Evolutionary conservation across 1,140 invertebrate species (phyloP).

Genomic region (Cryptotermes secundus): DNA sequence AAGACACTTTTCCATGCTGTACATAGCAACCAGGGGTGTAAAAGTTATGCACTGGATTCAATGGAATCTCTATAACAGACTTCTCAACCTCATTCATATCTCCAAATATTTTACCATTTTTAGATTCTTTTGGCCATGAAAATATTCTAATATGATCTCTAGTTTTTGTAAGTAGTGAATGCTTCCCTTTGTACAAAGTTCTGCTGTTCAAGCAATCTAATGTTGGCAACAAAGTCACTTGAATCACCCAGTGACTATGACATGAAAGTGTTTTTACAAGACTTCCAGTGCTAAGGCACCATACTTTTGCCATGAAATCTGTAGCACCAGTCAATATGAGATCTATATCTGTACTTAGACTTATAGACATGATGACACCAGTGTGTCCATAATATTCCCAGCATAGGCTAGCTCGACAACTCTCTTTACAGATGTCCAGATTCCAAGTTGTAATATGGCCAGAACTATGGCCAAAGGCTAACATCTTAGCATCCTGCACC

Average conservation of each 20-base stretch:
- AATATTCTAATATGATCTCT: neutral
- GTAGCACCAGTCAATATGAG: constrained; percentile 12
- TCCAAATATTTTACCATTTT: neutral
- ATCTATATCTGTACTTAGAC: constrained; percentile 7
- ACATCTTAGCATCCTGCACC: neutral
- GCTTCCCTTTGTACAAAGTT: neutral
- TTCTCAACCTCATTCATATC: neutral
- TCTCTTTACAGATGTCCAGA: neutral
- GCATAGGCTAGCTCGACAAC: too few species aligned
- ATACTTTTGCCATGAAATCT: constrained; percentile 1
- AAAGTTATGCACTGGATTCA: constrained; percentile 15
- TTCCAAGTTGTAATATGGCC: constrained; percentile 18
- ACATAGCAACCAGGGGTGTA: constrained; percentile 6
- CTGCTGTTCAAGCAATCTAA: neutral
- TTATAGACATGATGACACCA: constrained; percentile 17
- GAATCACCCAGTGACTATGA: constrained; percentile 21
- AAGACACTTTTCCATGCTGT: neutral
- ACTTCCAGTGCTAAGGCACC: neutral
- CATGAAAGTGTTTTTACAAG: neutral
- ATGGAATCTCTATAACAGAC: constrained; percentile 17
- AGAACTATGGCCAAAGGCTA: constrained; percentile 8
- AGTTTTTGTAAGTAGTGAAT: constrained; percentile 21
- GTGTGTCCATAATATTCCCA: neutral
- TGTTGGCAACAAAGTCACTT: constrained; percentile 12
- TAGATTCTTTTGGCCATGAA: neutral